Conservation (phyloP, 2,113 vertebrate species). For the Zapus hudsonius region DNA sequence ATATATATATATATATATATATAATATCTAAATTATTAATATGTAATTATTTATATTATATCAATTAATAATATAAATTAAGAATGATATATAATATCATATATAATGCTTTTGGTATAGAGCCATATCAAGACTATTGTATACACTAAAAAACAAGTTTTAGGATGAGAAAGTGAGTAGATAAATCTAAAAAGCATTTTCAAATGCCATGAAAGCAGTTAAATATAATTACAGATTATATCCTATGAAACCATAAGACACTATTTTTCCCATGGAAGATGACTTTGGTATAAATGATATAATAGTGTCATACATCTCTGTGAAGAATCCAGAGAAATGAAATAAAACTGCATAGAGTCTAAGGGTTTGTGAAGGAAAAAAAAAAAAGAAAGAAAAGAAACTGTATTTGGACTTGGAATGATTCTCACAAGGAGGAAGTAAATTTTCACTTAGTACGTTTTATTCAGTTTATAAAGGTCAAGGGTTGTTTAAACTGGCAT, state of each 20-base stretch:
- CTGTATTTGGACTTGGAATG: background rate
- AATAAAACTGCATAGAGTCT: background rate
- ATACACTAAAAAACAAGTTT: conserved; percentile 78
- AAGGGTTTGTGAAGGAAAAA: background rate
- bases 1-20: too few relatives aligned
- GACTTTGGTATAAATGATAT: conserved; percentile 81
- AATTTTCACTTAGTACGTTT: background rate
- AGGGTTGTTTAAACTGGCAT: background rate
- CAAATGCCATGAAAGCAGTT: conserved; percentile 80
- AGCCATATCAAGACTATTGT: conserved; percentile 37
- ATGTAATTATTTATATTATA: too few relatives aligned
- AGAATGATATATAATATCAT: too few relatives aligned
- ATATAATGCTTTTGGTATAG: background rate
- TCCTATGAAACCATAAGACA: conserved; percentile 78
- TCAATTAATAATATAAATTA: too few relatives aligned
- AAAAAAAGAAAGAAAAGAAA: background rate
- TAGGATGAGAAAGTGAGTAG: conserved; percentile 74
- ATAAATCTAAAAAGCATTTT: conserved; percentile 77
- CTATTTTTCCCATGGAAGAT: conserved; percentile 63
- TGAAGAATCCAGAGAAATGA: background rate
- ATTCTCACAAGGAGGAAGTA: background rate
- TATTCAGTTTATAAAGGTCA: background rate
- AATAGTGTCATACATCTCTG: conserved; percentile 58
- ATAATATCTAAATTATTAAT: too few relatives aligned
- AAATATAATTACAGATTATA: conserved; percentile 79